Base-by-base conservation (phyloP, 2,797 vertebrate species). In the Pseudomugil tenellus region DNA sequence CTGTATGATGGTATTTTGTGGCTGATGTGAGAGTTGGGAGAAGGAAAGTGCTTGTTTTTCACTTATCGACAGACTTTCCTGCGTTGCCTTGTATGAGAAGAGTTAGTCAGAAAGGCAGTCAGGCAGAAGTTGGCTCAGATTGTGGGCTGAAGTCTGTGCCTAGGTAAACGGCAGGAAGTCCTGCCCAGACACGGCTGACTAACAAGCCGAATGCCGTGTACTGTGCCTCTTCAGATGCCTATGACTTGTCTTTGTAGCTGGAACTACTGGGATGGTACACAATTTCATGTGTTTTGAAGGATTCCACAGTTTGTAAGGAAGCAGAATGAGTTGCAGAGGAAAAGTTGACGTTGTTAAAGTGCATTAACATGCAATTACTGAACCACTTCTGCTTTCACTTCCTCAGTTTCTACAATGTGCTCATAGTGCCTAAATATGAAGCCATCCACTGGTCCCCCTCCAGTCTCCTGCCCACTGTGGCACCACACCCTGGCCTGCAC, bases 331-430 rank as follows among this genome's bases (percentile, higher is more conserved):
- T 25, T n/a, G 2, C n/a, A 49, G 58, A 48, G 19, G 28, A 37
- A 51, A 64, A n/a, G 25, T 46, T 41, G n/a, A 28, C 6, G 52
- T 41, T 1, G 52, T 32, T 39, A 16, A 61, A 37, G 65, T 29
- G 14, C 35, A 10, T 39, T 28, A 17, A 41, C 10, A 10, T 23
- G 17, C 28, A 57, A 51, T 23, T 26, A 26, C 52, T 54, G 60
- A 73, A 56, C 73, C 70, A 58, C 75, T 58, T 65, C 73, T 46
- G 57, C 69, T 79, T 75, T 89, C 79, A 89, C 84, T 92, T 93
- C 90, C 88, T 84, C 71, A 76, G 28, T 86, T 84, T 64, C 65
- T 56, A 74, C 72, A 34, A 76, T 69, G 49, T 17, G 51, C 56
- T 65, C 31, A 29, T 43, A 49, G 64, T 31, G 41, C 59, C 52